These are phyloP conservation scores for Pterobdella sp. DNA, from an alignment of 2,888 invertebrate species.

Conservation along the genomic window DNA sequence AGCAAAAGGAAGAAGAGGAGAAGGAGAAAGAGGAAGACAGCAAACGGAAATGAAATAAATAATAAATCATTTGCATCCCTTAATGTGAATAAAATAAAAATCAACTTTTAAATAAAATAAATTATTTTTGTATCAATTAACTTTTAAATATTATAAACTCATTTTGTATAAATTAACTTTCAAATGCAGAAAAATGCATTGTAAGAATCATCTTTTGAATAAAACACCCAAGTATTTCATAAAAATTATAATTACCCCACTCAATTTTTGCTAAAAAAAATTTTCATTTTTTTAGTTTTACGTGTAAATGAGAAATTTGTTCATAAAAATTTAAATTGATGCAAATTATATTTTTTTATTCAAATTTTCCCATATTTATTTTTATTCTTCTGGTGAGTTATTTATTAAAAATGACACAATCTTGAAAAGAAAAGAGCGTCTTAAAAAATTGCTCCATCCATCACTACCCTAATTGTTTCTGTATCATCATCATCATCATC, in stretches of 20 bases:
- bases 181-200: background rate
- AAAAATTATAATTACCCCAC: too few relatives aligned
- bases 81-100: background rate
- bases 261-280: too few relatives aligned
- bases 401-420: background rate
- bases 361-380: too few relatives aligned
- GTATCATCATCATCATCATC: slow-evolving; percentile 18
- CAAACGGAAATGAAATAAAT: background rate
- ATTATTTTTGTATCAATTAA: background rate
- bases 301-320: too few relatives aligned
- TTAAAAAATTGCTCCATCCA: slow-evolving; percentile 1
- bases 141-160: background rate
- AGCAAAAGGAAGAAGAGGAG: background rate
- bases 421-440: background rate
- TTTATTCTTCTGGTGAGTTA: background rate
- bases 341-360: too few relatives aligned
- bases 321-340: too few relatives aligned
- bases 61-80: background rate
- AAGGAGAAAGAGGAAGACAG: background rate
- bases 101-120: background rate
- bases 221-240: too few relatives aligned
- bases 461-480: background rate
- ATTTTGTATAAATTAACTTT: background rate
- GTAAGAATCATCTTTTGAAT: too few relatives aligned
- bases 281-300: too few relatives aligned